These are phyloP conservation scores for Vidua chalybeata DNA, from an alignment of 2,113 vertebrate species.

Conservation along the genomic window DNA sequence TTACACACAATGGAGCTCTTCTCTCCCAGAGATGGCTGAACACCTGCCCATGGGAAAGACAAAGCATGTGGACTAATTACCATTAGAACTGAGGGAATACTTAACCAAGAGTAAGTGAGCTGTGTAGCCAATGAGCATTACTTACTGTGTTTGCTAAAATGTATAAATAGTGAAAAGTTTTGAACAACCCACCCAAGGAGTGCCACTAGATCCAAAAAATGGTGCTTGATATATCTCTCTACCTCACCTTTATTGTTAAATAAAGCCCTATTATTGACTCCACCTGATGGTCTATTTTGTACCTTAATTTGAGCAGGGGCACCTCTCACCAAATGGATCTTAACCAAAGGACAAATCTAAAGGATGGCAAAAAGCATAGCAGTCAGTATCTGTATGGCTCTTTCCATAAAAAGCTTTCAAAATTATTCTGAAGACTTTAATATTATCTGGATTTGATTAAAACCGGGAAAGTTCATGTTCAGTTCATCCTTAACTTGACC, in stretches of 20 bases:
- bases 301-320: neutral
- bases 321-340: neutral
- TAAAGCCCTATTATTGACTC: neutral
- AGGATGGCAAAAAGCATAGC: neutral
- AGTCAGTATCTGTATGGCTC: neutral
- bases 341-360: neutral
- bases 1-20: neutral
- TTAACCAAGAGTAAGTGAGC: neutral
- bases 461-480: neutral
- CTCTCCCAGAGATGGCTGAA: neutral
- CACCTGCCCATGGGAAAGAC: neutral
- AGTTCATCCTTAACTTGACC: neutral
- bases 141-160: neutral
- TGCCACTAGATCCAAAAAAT: neutral
- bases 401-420: neutral
- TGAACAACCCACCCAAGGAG: neutral
- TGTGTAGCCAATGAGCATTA: neutral
- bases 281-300: neutral
- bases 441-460: neutral
- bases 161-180: neutral
- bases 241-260: neutral
- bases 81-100: neutral
- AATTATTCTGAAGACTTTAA: neutral
- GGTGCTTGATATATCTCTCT: neutral
- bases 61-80: neutral